A percentile compares a stretch with the other conserved stretches of the same genome.
Conservation (phyloP, 2,888 invertebrate species). For the Drosophila peninsularis region DNA sequence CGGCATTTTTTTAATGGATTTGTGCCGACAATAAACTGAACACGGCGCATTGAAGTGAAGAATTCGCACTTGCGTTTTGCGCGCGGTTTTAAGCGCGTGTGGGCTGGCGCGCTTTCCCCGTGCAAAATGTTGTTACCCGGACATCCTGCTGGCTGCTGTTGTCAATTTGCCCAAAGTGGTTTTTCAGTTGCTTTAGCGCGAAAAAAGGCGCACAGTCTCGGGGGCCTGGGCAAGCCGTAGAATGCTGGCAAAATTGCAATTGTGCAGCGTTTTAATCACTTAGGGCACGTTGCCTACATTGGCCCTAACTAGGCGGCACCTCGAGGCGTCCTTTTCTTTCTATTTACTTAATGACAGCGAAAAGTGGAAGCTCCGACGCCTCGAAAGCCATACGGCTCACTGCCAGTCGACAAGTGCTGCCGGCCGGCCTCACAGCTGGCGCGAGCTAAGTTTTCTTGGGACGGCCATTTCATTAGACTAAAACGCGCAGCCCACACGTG, state of each 20-base stretch:
- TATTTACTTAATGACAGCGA: slow-evolving; percentile 81
- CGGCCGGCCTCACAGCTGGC: slow-evolving; percentile 23
- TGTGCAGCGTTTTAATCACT: slow-evolving; percentile 82
- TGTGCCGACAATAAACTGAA: slow-evolving; percentile 48
- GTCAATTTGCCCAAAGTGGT: slow-evolving; percentile 84
- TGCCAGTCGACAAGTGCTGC: slow-evolving; percentile 61
- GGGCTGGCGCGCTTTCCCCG: slow-evolving; percentile 39
- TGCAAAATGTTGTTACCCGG: slow-evolving; percentile 69
- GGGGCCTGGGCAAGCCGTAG: neutral
- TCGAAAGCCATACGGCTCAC: slow-evolving; percentile 59
- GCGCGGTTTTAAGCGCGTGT: slow-evolving; percentile 62
- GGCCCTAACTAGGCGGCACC: slow-evolving; percentile 66
- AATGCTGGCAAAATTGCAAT: slow-evolving; percentile 63
- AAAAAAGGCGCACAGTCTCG: slow-evolving; percentile 69
- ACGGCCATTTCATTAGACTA: slow-evolving; percentile 68
- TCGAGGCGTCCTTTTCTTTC: slow-evolving; percentile 49
- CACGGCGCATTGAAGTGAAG: slow-evolving; percentile 79
- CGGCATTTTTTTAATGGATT: slow-evolving; percentile 80
- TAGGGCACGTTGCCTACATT: slow-evolving; percentile 71
- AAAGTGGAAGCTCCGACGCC: slow-evolving; percentile 72
- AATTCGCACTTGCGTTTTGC: slow-evolving; percentile 81
- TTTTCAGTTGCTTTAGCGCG: slow-evolving; percentile 84
- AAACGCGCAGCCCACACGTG: slow-evolving; percentile 58
- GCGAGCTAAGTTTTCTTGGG: slow-evolving; percentile 27
- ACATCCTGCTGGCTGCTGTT: slow-evolving; percentile 67